A percentile compares a stretch with the other conserved stretches of the same genome.
These are phyloP conservation scores for Melanotaenia pygmaea DNA, from an alignment of 2,797 vertebrate genomes.

Conservation along the genomic window DNA sequence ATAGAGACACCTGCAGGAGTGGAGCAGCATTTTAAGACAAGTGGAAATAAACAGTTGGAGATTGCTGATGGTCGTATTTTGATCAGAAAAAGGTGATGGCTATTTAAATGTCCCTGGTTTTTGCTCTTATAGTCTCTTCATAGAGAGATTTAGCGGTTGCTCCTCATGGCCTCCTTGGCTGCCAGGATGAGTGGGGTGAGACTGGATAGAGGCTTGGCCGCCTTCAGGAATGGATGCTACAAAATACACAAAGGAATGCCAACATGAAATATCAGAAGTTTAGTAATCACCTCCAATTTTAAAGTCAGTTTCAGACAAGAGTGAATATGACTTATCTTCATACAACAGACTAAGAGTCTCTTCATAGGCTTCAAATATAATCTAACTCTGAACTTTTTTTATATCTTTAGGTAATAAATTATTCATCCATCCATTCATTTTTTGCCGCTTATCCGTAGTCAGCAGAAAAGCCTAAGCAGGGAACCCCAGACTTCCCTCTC, in stretches of 20 bases:
- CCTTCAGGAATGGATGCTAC: slow-evolving; percentile 97
- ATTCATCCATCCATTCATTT: no score
- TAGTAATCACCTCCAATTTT: background rate
- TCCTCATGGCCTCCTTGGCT: slow-evolving; percentile 98
- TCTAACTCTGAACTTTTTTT: background rate
- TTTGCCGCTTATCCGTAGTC: no score
- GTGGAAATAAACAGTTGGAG: slow-evolving; percentile 17
- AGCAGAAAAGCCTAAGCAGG: no score
- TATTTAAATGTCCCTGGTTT: slow-evolving; percentile 16
- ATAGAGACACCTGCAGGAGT: slow-evolving; percentile 25
- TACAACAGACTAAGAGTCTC: background rate
- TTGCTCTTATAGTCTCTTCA: slow-evolving; percentile 30
- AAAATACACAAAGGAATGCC: slow-evolving; percentile 5
- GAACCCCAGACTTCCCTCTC: no score
- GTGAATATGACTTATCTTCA: background rate
- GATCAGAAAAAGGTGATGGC: slow-evolving; percentile 21
- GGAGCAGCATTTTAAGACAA: slow-evolving; percentile 32
- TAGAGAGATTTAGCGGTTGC: slow-evolving; percentile 77
- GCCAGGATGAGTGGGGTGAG: slow-evolving; percentile 98
- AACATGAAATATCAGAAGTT: background rate
- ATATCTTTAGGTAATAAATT: no score
- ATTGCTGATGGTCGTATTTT: slow-evolving; percentile 15
- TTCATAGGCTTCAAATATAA: background rate
- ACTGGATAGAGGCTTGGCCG: slow-evolving; percentile 97
- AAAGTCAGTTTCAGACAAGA: background rate